Evolutionary conservation across 1,140 invertebrate genomes (phyloP), one percentile per base, ranked within the genome.

Genomic region (Drosophila bipectinata): DNA sequence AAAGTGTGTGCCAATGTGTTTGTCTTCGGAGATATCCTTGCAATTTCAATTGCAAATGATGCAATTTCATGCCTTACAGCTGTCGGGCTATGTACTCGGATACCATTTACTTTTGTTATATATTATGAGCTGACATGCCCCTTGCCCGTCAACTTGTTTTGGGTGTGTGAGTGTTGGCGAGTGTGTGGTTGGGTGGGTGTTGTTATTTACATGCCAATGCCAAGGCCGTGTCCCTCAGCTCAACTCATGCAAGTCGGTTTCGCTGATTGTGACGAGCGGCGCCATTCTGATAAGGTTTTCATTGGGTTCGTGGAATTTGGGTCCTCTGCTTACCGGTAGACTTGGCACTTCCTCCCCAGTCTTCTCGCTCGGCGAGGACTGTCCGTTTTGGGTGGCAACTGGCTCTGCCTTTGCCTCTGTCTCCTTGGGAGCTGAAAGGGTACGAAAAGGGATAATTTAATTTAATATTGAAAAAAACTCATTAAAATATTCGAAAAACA

Each of bases 221-320:
- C 45, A 57, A 47, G 49, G 68, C 47, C 59, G 56, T 45, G 44
- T 52, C 55, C 39, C 26, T 61, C 71, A 83, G 64, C 67, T 61
- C 71, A 87, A 64, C 55, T 79, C 84, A 79, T 78, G 84, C 79
- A 90, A 76, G 63, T 71, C 79, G 58, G 75, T 75, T 58, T 88
- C 88, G 55, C 89, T 90, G 68, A 90, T 88, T 72, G 88, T 84
- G 75, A 78, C 78, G 48, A 90, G 74, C 63, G 89, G 89, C 72
- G 89, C 89, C 83, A 85, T 69, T 82, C 72, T 75, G 55, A 66
- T 61, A 72, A 64, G 73, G 66, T 76, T 76, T 68, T 63, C 47
- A 60, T 59, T 37, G 57, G 56, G 8, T 59, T 32, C 63, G 51
- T 59, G 55, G 48, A 18, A 10, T 30, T 57, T 30, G 63, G 67